A percentile compares a stretch with the other conserved stretches of the same genome.
Evolutionary conservation across 2,888 invertebrate species (phyloP).

Genomic region (Nemoura dubitans): DNA sequence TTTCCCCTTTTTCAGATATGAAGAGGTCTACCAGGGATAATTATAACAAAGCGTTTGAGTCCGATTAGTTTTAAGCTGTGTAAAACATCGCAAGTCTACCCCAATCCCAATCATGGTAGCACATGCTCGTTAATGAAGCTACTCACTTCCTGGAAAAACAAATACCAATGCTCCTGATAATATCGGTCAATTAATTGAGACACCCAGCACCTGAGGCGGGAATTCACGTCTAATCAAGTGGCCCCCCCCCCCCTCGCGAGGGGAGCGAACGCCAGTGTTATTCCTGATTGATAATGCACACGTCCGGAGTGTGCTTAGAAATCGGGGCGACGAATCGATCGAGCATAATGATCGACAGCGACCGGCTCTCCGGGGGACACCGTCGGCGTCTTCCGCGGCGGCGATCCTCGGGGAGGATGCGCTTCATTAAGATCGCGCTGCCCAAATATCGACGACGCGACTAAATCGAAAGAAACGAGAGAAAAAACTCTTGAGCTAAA

Average conservation of each 20-base stretch:
- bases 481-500: neutral
- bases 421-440: neutral
- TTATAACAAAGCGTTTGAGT: neutral
- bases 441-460: neutral
- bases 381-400: neutral
- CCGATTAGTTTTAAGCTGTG: neutral
- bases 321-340: neutral
- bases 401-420: neutral
- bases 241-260: no score
- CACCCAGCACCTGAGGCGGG: no score
- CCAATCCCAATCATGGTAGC: neutral
- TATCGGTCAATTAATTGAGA: neutral
- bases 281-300: neutral
- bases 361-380: neutral
- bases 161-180: neutral
- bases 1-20: neutral
- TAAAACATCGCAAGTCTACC: neutral
- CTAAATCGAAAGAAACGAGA: neutral
- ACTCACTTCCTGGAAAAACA: neutral
- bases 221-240: no score
- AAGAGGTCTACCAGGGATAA: neutral
- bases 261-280: neutral
- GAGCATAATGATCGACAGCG: neutral
- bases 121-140: neutral
- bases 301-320: neutral